phyloP scores from a whole-genome alignment of 2,888 invertebrate species.

The Germaria angustata region DNA sequence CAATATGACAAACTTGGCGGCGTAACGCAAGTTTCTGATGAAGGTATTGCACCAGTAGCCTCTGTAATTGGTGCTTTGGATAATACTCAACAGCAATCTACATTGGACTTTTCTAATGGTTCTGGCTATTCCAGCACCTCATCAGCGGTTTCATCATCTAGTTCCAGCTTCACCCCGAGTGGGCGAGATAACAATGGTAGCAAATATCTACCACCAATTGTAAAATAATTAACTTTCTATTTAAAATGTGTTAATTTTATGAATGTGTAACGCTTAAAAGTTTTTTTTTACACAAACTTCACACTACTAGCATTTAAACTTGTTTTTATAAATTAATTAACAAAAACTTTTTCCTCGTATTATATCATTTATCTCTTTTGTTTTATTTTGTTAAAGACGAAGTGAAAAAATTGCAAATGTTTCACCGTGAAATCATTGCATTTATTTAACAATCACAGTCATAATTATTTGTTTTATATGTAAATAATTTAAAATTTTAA shows the following conservation, averaged over 20 bases:
- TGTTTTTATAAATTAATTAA: too few relatives aligned
- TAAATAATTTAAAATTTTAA: not conserved
- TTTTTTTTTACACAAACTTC: not conserved
- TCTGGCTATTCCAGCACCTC: conserved; percentile 7
- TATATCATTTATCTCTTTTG: not conserved
- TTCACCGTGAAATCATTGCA: conserved; percentile 47
- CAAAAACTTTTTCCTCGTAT: too few relatives aligned
- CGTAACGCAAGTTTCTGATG: conserved; percentile 77
- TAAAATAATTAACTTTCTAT: conserved; percentile 57
- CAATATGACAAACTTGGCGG: conserved; percentile 79
- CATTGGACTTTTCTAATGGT: conserved; percentile 3
- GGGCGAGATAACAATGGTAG: conserved; percentile 20
- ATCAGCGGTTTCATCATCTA: not conserved
- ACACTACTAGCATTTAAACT: too few relatives aligned
- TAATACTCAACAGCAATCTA: conserved; percentile 47
- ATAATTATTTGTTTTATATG: conserved; percentile 9
- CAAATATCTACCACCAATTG: conserved; percentile 73
- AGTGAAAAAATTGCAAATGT: not conserved
- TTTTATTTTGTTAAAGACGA: not conserved
- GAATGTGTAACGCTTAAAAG: too few relatives aligned
- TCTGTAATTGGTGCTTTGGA: conserved; percentile 77
- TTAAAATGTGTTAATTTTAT: not conserved
- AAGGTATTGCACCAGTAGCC: conserved; percentile 78
- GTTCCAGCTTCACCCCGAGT: not conserved
- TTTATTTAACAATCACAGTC: not conserved